phyloP scores from a whole-genome alignment of 2,113 vertebrate species.

The Capricornis sumatraensis region DNA sequence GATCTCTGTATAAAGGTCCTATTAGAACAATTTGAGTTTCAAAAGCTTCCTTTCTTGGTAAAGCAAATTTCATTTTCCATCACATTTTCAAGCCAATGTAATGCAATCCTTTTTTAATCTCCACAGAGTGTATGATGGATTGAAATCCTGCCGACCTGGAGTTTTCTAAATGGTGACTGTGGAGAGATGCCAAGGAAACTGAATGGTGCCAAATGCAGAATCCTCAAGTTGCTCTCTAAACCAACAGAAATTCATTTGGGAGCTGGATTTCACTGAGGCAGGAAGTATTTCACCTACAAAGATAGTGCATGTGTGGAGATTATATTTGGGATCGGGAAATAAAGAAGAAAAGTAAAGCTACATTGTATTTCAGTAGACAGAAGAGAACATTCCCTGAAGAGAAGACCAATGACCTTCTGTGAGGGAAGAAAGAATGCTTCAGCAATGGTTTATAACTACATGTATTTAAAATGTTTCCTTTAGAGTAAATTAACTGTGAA shows the following conservation, averaged over 20 bases:
- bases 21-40: slow-evolving; percentile 7
- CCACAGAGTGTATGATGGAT: not conserved
- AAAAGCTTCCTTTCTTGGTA: slow-evolving; percentile 43
- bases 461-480: slow-evolving; percentile 8
- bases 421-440: slow-evolving; percentile 39
- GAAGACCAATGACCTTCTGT: slow-evolving; percentile 7
- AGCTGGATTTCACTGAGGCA: not conserved
- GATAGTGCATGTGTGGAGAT: not conserved
- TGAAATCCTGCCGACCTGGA: slow-evolving; percentile 35
- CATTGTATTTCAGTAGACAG: not conserved
- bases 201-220: not conserved
- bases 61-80: slow-evolving; percentile 58
- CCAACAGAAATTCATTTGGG: slow-evolving; percentile 29
- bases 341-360: slow-evolving; percentile 10
- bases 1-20: not conserved
- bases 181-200: slow-evolving; percentile 51
- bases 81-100: slow-evolving; percentile 42
- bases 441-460: not conserved
- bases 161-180: slow-evolving; percentile 56
- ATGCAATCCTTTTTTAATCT: slow-evolving; percentile 45
- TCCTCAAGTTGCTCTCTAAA: slow-evolving; percentile 39
- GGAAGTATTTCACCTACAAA: slow-evolving; percentile 33
- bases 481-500: slow-evolving; percentile 12
- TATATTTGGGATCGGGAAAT: not conserved
- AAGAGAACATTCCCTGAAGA: not conserved